These are phyloP conservation scores for Protophormia terraenovae DNA, from an alignment of 2,888 invertebrate genomes.

Conservation along the genomic window DNA sequence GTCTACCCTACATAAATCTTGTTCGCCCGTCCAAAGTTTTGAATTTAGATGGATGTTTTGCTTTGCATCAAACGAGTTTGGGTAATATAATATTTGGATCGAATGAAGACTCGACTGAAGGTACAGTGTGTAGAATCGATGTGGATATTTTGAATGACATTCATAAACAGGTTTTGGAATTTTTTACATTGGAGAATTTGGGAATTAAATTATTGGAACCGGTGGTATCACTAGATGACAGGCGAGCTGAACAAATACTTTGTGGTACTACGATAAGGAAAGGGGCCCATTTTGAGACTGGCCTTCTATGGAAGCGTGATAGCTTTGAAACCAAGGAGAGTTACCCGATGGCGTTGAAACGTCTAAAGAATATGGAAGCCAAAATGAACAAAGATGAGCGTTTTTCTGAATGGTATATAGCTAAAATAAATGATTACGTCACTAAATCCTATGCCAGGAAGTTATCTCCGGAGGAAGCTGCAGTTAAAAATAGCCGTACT, in stretches of 20 bases:
- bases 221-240: constrained; percentile 28
- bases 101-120: constrained; percentile 17
- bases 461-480: constrained; percentile 18
- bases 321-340: constrained; percentile 5
- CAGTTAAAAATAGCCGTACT: constrained; percentile 4
- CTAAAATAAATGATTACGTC: constrained; percentile 30
- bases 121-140: constrained; percentile 23
- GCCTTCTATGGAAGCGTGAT: constrained; percentile 25
- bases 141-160: constrained; percentile 8
- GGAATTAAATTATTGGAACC: neutral
- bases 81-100: constrained; percentile 34
- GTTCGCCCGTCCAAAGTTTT: constrained; percentile 7
- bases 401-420: constrained; percentile 19
- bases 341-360: constrained; percentile 40
- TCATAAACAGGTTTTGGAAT: constrained; percentile 24
- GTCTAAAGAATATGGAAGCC: constrained; percentile 24
- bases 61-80: constrained; percentile 10
- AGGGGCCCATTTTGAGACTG: neutral
- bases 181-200: constrained; percentile 36
- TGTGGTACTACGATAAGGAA: constrained; percentile 9
- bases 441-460: constrained; percentile 33
- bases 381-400: constrained; percentile 19
- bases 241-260: constrained; percentile 24
- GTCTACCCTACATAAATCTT: constrained; percentile 7
- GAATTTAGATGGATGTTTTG: neutral